Percentiles rank a stretch among this genome's conserved stretches.
Conservation (phyloP, 2,888 invertebrate species). For the Sialis fuliginosa region DNA sequence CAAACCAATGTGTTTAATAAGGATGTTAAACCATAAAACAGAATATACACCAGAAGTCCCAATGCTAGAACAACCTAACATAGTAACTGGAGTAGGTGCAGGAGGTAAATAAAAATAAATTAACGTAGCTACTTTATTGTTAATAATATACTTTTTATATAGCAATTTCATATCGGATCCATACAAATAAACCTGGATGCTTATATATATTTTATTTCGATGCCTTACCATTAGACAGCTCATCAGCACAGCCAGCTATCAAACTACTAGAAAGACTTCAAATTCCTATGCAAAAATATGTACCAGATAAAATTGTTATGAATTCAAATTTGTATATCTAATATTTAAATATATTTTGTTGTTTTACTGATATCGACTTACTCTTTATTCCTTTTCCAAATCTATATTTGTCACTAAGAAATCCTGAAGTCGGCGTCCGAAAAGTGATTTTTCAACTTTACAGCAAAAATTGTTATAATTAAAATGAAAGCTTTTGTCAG, state of each 20-base stretch:
- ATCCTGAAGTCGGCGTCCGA: no score
- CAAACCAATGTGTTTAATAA: background rate
- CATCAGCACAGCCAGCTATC: background rate
- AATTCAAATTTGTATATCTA: conserved; percentile 3
- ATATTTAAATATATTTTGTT: background rate
- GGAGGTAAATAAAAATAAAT: conserved; percentile 1
- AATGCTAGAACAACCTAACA: conserved; percentile 4
- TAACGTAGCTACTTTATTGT: background rate
- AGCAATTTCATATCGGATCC: conserved; percentile 2
- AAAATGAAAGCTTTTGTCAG: no score
- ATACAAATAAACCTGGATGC: background rate
- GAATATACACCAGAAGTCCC: background rate
- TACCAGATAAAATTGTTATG: background rate
- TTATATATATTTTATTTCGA: conserved; percentile 3
- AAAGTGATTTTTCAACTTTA: no score
- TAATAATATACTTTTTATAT: background rate
- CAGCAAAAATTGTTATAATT: no score
- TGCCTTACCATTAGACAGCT: conserved; percentile 1
- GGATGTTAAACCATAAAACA: background rate
- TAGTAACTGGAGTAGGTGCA: background rate
- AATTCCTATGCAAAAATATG: background rate
- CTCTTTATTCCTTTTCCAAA: no score
- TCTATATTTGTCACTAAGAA: no score
- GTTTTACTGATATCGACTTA: no score
- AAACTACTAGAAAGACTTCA: background rate